Base-by-base conservation (phyloP, 2,113 vertebrate species). In the Leptobrachium leishanense region DNA sequence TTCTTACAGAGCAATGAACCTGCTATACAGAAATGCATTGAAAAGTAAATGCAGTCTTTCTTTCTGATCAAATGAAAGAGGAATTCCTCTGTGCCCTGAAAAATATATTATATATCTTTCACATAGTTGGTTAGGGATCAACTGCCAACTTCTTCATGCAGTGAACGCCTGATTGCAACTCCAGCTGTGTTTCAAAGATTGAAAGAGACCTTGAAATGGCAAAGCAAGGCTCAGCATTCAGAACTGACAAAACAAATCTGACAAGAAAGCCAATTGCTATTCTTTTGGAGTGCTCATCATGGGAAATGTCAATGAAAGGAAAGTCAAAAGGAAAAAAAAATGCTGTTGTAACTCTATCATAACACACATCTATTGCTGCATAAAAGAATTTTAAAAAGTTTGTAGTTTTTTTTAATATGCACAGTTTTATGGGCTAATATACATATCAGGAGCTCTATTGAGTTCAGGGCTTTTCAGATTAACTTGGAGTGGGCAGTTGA, bases 141-240 rank as follows among this genome's bases (percentile, higher is more conserved):
- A 84, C 84, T 86, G 89, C 85, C 88, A 86, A 83, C 84, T 87
- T 86, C 87, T 90, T 90, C 87, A 86, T 12, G 59, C 86, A 88
- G 74, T 89, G 84, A 90, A 85, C 87, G 86, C 84, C 84, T 89
- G 90, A 91, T 85, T 85, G 88, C 91, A 91, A 87, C 39, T 1
- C 87, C 87, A 89, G 87, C 89, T 92, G 89, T 83, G 91, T 90
- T 86, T 84, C 84, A 82, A 84, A 87, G 77, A 87, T 86, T 91
- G 86, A 91, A 90, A 92, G 85, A 88, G 87, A 91, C 89, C 91
- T 92, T 89, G 88, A 86, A 91, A 89, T 87, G 89, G 85, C 87
- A 88, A 91, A 85, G 88, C 84, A 85, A 89, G 88, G 87, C 85
- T 85, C 84, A 83, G 84, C 68, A 80, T 88, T 88, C 86, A 74